These are phyloP conservation scores for Sterrhoptilus dennistouni DNA, from an alignment of 2,113 vertebrate genomes.

Conservation along the genomic window DNA sequence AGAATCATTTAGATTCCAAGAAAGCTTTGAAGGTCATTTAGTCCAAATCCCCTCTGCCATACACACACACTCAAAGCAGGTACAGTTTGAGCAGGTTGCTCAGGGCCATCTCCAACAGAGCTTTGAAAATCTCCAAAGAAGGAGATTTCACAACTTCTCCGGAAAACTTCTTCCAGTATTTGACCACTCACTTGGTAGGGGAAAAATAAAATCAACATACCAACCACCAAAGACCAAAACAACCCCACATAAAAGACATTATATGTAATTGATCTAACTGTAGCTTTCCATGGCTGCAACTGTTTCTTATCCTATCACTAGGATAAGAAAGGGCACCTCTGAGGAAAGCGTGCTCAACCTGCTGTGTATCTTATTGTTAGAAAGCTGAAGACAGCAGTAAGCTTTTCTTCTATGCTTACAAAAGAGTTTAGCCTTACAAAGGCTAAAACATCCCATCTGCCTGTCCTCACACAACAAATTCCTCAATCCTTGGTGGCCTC, in stretches of 20 bases:
- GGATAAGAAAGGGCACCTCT: neutral
- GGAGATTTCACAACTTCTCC: conserved; percentile 2
- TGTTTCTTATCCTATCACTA: neutral
- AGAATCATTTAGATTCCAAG: neutral
- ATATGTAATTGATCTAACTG: neutral
- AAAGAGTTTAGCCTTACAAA: neutral
- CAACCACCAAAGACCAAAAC: neutral
- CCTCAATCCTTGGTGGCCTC: neutral
- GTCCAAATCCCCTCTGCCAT: neutral
- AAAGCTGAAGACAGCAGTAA: neutral
- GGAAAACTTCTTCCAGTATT: conserved; percentile 15
- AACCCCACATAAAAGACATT: neutral
- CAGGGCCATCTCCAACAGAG: neutral
- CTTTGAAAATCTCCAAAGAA: neutral
- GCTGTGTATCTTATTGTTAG: neutral
- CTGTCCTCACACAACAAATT: neutral
- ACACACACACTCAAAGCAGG: neutral
- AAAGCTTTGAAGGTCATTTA: neutral
- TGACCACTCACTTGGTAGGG: neutral
- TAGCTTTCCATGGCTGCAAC: neutral
- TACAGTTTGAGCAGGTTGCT: neutral
- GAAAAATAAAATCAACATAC: neutral
- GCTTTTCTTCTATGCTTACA: neutral
- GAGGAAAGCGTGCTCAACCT: neutral
- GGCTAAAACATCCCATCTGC: neutral